Percentiles rank a stretch among this genome's conserved stretches.
These are phyloP conservation scores for Lepilemur septentrionalis DNA, from an alignment of 2,797 vertebrate genomes.

Conservation along the genomic window DNA sequence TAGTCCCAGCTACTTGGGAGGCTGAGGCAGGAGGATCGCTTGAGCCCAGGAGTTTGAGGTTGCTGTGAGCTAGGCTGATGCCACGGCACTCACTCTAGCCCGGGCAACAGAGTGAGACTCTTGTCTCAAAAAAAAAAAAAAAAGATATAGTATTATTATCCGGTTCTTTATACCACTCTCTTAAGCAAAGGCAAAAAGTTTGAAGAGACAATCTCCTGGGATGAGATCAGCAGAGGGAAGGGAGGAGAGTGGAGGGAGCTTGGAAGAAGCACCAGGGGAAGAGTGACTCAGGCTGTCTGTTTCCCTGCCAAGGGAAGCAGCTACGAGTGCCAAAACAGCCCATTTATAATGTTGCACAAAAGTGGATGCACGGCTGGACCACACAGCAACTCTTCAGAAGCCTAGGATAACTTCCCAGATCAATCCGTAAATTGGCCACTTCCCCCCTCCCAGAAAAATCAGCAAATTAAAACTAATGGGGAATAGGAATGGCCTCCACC, in stretches of 20 bases:
- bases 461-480: not conserved
- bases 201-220: not conserved
- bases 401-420: not conserved
- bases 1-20: too few relatives aligned
- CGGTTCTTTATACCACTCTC: not conserved
- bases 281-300: not conserved
- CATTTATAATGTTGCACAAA: not conserved
- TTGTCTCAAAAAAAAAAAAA: too few relatives aligned
- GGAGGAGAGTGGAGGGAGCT: not conserved
- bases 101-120: too few relatives aligned
- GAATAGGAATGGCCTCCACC: not conserved
- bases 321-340: slow-evolving; percentile 37
- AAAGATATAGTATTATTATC: too few relatives aligned
- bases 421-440: not conserved
- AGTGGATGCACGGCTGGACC: not conserved
- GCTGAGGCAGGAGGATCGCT: too few relatives aligned
- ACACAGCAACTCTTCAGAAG: slow-evolving; percentile 57
- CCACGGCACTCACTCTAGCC: too few relatives aligned
- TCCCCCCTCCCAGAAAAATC: not conserved
- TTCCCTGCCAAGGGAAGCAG: slow-evolving; percentile 45
- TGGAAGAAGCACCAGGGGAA: not conserved
- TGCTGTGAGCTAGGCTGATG: too few relatives aligned
- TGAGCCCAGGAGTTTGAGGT: too few relatives aligned
- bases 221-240: not conserved
- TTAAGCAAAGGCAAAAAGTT: not conserved